Conservation (phyloP, 1,140 invertebrate species). For the Drosophila bipectinata region DNA sequence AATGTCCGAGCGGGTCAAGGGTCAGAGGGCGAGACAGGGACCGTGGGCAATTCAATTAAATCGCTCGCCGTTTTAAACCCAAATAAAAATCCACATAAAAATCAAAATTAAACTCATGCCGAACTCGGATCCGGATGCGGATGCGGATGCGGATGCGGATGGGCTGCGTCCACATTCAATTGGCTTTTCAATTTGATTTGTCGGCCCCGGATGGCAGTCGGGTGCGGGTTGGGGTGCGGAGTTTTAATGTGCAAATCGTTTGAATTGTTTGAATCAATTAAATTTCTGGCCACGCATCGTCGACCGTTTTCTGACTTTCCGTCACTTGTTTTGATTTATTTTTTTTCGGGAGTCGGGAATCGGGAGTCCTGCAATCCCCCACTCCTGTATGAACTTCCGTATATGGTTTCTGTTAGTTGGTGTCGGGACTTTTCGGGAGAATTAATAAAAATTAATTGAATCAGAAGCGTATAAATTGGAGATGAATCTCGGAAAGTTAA, state of each 20-base stretch:
- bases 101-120: constrained; percentile 73
- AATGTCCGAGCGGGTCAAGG: constrained; percentile 16
- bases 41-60: constrained; percentile 64
- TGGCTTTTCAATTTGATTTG: constrained; percentile 76
- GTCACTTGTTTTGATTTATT: constrained; percentile 43
- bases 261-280: constrained; percentile 56
- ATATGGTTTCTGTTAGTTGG: not conserved
- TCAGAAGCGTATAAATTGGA: constrained; percentile 31
- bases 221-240: constrained; percentile 5
- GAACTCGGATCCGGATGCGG: not conserved
- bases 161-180: constrained; percentile 28
- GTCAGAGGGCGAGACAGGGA: not conserved
- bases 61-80: constrained; percentile 67
- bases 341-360: not conserved
- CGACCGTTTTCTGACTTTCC: constrained; percentile 15
- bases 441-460: constrained; percentile 40
- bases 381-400: too few species aligned
- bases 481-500: not conserved
- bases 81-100: constrained; percentile 70
- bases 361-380: not conserved
- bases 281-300: constrained; percentile 45
- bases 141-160: constrained; percentile 1
- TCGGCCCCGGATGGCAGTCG: constrained; percentile 13
- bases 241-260: constrained; percentile 54
- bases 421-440: not conserved